Evolutionary conservation across 2,888 invertebrate genomes (phyloP), one percentile per base, ranked within the genome.

Genomic region (Ichneumoninae sp.): DNA sequence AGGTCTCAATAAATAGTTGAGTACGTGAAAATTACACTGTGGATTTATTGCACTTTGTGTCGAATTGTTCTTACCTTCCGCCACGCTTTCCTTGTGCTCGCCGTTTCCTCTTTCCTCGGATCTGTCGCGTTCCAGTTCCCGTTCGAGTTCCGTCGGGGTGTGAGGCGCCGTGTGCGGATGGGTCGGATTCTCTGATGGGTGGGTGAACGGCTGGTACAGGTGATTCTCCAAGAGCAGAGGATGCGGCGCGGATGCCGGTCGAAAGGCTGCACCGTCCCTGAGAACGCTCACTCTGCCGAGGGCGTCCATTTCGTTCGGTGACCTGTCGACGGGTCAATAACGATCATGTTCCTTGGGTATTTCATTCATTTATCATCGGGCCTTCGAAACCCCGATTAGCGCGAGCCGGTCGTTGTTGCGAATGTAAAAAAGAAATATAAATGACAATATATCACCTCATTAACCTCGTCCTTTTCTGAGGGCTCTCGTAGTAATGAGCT

Each of bases 201-300:
- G 92, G 44, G 90, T 89, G 85, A 92, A 94, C 77, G 91, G 88
- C 80, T 92, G 92, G 87, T 91, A 91, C 65, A 91, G 89, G 76
- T 89, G 90, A 81, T 90, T 92, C 89, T 95, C 95, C 94, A 95
- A 91, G 94, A 95, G 94, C 94, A 95, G 93, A 94, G 95, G 92
- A 95, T 94, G 91, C 91, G 95, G 89, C 94, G 95, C 93, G 94
- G 95, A 92, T 92, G 95, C 90, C 94, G 95, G 88, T 94, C 95
- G 91, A 94, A 95, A 88, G 93, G 95, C 91, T 87, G 92, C 91
- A 52, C 95, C 95, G 91, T 96, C 96, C 81, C 96, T 94, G 88
- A 96, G 92, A 22, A 96, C 96, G 85, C 96, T 96, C 66, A 96
- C 96, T 87, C 96, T 94, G 81, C 94, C 93, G 84, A 93, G 85